phyloP scores from a whole-genome alignment of 2,113 vertebrate genomes.

The Ifrita kowaldi region DNA sequence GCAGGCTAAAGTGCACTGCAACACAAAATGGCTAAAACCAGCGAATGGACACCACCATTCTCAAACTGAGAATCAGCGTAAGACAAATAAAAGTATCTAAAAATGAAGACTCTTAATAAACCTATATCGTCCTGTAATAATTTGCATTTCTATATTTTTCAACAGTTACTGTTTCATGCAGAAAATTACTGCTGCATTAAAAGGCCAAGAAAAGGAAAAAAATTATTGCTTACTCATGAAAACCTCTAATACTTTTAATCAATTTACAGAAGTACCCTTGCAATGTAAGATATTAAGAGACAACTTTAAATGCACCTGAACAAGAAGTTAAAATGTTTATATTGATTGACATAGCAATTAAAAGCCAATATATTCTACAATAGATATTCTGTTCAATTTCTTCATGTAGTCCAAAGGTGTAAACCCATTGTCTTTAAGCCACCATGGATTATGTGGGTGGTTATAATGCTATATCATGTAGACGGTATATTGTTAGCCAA shows the following conservation, averaged over 20 bases:
- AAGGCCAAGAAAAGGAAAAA: neutral
- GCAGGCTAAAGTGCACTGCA: too few species aligned
- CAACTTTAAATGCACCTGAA: neutral
- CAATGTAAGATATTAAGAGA: neutral
- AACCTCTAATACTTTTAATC: neutral
- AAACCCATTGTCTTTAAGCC: neutral
- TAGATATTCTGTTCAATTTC: neutral
- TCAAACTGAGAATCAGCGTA: neutral
- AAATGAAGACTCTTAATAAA: neutral
- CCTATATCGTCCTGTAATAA: neutral
- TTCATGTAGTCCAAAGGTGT: neutral
- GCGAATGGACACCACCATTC: neutral
- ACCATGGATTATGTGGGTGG: neutral
- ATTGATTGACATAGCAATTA: neutral
- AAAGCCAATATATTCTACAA: neutral
- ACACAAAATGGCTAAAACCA: rapidly evolving
- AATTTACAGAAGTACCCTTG: neutral
- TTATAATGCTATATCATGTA: neutral
- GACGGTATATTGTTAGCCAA: neutral
- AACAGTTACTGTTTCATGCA: neutral
- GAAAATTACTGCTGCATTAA: neutral
- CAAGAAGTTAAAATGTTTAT: neutral
- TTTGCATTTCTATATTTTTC: neutral
- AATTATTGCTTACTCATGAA: neutral
- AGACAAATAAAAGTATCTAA: neutral